Evolutionary conservation across 2,113 vertebrate genomes (phyloP).

Genomic region (Thamnaconus septentrionalis): DNA sequence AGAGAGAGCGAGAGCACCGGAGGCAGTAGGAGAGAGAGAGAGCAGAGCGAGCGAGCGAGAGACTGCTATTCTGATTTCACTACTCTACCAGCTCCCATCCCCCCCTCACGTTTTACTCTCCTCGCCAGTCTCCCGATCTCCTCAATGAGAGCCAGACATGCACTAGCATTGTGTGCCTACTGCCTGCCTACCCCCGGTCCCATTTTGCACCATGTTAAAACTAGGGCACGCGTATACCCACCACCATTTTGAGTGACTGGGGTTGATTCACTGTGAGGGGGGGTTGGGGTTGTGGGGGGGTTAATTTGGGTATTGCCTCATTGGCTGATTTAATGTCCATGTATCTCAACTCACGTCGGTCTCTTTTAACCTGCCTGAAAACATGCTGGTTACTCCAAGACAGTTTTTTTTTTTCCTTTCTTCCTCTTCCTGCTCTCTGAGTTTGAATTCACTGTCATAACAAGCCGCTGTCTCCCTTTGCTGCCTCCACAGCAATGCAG

Average conservation of each 20-base stretch:
- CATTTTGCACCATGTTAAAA: slow-evolving; percentile 63
- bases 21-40: slow-evolving; percentile 52
- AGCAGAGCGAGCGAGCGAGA: slow-evolving; percentile 25
- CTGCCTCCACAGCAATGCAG: slow-evolving; percentile 70
- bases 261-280: slow-evolving; percentile 34
- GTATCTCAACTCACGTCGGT: not conserved
- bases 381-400: slow-evolving; percentile 6
- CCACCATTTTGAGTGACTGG: slow-evolving; percentile 70
- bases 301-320: slow-evolving; percentile 1
- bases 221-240: slow-evolving; percentile 61
- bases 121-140: slow-evolving; percentile 56
- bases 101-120: slow-evolving; percentile 70
- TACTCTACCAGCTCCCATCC: slow-evolving; percentile 68
- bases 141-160: slow-evolving; percentile 68
- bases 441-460: not conserved
- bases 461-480: slow-evolving; percentile 12
- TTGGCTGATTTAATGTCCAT: not conserved
- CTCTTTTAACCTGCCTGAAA: slow-evolving; percentile 2
- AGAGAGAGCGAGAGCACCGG: slow-evolving; percentile 56
- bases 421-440: slow-evolving; percentile 4
- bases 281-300: not conserved
- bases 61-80: slow-evolving; percentile 64
- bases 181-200: slow-evolving; percentile 58
- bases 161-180: slow-evolving; percentile 61
- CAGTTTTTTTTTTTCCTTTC: not conserved